A percentile compares a stretch with the other conserved stretches of the same genome.
These are phyloP conservation scores for Holotrichia oblita DNA, from an alignment of 1,140 invertebrate species.

Conservation along the genomic window DNA sequence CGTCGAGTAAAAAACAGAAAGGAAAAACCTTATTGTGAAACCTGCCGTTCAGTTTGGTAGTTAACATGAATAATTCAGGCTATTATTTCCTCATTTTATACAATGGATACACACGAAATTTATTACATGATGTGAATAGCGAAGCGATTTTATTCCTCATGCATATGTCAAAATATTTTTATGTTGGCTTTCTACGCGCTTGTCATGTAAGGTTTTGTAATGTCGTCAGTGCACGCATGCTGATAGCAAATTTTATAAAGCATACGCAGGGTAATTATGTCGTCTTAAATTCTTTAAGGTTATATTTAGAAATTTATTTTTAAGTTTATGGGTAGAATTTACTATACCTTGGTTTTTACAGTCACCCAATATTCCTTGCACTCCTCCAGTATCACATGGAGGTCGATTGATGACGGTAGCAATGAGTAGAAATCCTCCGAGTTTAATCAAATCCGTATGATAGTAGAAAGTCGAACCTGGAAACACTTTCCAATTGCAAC, in stretches of 20 bases:
- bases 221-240: not conserved
- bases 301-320: no score
- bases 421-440: no score
- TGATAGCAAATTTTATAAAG: not conserved
- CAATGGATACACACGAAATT: conserved; percentile 16
- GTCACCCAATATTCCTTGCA: no score
- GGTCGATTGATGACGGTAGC: no score
- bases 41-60: conserved; percentile 4
- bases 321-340: no score
- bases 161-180: conserved; percentile 21
- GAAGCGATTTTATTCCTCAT: conserved; percentile 16
- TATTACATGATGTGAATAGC: conserved; percentile 5
- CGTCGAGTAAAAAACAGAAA: not conserved
- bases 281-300: no score
- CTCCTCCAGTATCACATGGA: no score
- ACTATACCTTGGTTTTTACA: no score
- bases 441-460: no score
- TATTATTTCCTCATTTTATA: conserved; percentile 21
- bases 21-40: conserved; percentile 12
- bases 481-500: no score
- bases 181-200: conserved; percentile 2
- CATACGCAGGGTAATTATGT: not conserved
- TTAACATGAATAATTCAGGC: conserved; percentile 13
- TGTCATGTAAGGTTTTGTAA: not conserved
- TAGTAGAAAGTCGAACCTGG: no score